Percentiles rank a stretch among this genome's conserved stretches.
These are phyloP conservation scores for Patagioenas fasciata DNA, from an alignment of 2,113 vertebrate species.

Conservation along the genomic window DNA sequence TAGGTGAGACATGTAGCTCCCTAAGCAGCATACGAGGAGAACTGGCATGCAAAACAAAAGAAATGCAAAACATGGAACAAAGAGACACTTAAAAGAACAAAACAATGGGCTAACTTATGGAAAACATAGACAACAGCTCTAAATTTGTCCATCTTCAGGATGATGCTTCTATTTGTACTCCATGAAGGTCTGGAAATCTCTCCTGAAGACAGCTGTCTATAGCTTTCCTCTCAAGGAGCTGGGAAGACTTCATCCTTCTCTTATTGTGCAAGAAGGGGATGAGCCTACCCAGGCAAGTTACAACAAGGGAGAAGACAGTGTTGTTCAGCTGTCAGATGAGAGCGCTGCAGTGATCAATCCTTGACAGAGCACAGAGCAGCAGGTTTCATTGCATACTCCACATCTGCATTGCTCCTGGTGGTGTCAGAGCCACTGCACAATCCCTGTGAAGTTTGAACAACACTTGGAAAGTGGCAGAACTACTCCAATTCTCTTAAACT, in stretches of 20 bases:
- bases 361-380: background rate
- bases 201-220: background rate
- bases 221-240: background rate
- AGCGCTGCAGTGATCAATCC: background rate
- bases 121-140: background rate
- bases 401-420: background rate
- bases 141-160: background rate
- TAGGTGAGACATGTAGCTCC: accelerated
- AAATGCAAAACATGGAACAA: background rate
- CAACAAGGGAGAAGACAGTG: background rate
- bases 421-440: background rate
- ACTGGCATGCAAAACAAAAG: background rate
- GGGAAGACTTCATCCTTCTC: background rate
- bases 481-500: background rate
- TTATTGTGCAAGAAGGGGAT: background rate
- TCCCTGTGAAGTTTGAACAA: background rate
- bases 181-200: background rate
- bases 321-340: background rate
- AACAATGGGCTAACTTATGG: background rate
- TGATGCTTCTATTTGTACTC: background rate
- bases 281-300: background rate
- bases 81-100: background rate
- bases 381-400: background rate
- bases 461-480: background rate
- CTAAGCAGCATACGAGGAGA: background rate